These are phyloP conservation scores for Emydura subglobosa DNA, from an alignment of 2,113 vertebrate genomes.

Conservation along the genomic window DNA sequence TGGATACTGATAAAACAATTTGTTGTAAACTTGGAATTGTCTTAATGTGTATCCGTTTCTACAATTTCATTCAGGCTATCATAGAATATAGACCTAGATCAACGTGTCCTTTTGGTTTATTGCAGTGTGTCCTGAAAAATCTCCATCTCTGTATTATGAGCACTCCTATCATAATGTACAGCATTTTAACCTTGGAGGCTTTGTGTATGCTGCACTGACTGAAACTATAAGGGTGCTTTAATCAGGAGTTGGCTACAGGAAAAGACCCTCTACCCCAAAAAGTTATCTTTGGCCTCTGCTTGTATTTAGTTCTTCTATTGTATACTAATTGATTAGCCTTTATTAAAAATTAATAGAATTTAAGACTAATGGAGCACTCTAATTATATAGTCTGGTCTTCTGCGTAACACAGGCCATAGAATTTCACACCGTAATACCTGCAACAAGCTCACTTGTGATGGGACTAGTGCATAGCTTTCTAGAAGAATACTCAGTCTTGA, in stretches of 20 bases:
- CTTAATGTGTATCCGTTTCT: not conserved
- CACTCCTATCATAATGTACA: not conserved
- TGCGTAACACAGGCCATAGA: not conserved
- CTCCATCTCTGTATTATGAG: not conserved
- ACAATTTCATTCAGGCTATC: not conserved
- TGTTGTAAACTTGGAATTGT: not conserved
- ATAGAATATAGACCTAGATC: not conserved
- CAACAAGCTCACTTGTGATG: not conserved
- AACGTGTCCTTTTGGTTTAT: constrained; percentile 31
- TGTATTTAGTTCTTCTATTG: not conserved
- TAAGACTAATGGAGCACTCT: not conserved
- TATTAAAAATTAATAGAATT: not conserved
- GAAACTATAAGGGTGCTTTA: not conserved
- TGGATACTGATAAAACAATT: not conserved
- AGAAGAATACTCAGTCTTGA: not conserved
- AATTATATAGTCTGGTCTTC: not conserved
- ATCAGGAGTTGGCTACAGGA: not conserved
- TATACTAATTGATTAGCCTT: not conserved
- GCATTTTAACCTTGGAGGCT: not conserved
- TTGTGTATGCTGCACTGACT: not conserved
- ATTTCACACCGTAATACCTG: not conserved
- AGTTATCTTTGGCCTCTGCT: not conserved
- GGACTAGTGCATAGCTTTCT: not conserved
- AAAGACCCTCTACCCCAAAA: not conserved
- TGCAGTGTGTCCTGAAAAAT: not conserved